Evolutionary conservation across 2,113 vertebrate genomes (phyloP), one percentile per base, ranked within the genome.

Genomic region (Colaptes auratus): DNA sequence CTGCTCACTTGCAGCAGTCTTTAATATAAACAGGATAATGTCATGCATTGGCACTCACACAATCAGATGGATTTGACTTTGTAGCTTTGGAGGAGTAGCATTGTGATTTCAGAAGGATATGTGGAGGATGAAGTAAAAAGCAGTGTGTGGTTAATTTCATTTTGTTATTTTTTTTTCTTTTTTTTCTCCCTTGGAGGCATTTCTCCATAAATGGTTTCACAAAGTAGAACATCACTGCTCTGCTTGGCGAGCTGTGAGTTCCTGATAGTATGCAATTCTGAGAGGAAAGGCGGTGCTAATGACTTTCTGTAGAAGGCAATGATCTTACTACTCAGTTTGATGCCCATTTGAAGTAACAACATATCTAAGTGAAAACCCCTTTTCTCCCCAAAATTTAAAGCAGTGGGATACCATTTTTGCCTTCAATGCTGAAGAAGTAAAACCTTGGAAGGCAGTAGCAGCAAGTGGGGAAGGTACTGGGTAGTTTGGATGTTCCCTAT

Each of bases 1-100:
- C 74, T 95, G 94, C 94, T 94, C 86, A 82, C 88, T 95, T 96
- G 27, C 70, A 76, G 92, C 70, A 84, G 80, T 28, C 83, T 90
- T 90, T 84, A 86, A 36, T 73, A 70, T 11, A 76, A 94, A 82
- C 63, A 73, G 74, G 83, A 70, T 89, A 76, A 87, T 85, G 66
- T 35, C 74, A 72, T 59, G 55, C 42, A 42, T 25, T 96, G 94
- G 89, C 91, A 76, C 59, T 70, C 89, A 18, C 53, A 76, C 39
- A 87, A 44, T 79, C 66, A 73, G 81, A 92, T 66, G 77, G 88
- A 89, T 95, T 93, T 93, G 55, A 74, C 81, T 81, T 70, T 50
- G 59, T 27, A 73, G 83, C 55, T 89, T 84, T 92, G 83, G 48
- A 90, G 44, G 14, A 92, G 30, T 5, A 60, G 35, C 39, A 18